These are phyloP conservation scores for Pogoniulus pusillus DNA, from an alignment of 2,797 vertebrate species.

Conservation along the genomic window DNA sequence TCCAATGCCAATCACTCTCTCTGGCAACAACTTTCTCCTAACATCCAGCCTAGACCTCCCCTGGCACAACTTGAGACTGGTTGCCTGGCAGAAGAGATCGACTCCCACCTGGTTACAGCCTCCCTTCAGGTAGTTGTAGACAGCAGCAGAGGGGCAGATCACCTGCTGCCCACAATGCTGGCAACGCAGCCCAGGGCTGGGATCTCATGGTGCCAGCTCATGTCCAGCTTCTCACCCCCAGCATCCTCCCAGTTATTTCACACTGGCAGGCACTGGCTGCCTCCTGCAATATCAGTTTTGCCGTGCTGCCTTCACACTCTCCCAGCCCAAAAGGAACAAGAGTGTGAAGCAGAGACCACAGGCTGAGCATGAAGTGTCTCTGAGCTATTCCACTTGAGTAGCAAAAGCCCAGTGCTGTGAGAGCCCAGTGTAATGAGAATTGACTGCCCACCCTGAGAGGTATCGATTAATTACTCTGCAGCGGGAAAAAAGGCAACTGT, in stretches of 20 bases:
- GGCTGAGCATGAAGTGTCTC: neutral
- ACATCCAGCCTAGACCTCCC: too few relatives aligned
- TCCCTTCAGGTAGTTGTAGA: too few relatives aligned
- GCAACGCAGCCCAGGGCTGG: too few relatives aligned
- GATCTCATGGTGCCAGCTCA: too few relatives aligned
- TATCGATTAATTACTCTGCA: conserved; percentile 40
- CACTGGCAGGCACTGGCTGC: neutral
- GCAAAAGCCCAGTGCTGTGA: neutral
- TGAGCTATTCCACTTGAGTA: neutral
- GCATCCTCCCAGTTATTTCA: neutral
- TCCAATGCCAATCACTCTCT: too few relatives aligned
- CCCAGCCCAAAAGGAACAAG: neutral
- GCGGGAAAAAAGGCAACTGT: neutral
- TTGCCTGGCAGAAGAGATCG: too few relatives aligned
- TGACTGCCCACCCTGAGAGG: conserved; percentile 20
- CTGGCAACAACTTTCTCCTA: too few relatives aligned
- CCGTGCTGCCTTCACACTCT: neutral
- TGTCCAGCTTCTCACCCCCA: too few relatives aligned
- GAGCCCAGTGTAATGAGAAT: conserved; percentile 24
- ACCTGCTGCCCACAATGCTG: too few relatives aligned
- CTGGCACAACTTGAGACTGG: too few relatives aligned
- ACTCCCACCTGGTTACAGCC: too few relatives aligned
- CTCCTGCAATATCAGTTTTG: neutral
- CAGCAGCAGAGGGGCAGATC: too few relatives aligned
- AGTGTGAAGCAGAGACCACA: neutral